Base-by-base conservation (phyloP, 2,888 invertebrate species). In the Agriopis marginaria region DNA sequence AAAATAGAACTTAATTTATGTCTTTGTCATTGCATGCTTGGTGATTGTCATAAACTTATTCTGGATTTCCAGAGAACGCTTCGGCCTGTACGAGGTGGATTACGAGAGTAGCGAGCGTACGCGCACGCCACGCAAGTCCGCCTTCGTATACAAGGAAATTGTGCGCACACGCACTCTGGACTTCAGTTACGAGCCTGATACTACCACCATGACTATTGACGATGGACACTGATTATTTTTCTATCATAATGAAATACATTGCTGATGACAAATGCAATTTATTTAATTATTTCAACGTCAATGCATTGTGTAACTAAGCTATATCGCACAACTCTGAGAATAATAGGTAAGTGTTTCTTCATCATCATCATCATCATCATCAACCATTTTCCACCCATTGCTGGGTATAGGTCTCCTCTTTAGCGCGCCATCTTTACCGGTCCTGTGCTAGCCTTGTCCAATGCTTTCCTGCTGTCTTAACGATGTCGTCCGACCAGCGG, bases 81-180 rank as follows among this genome's bases (percentile, higher is more conserved):
- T 87, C 60, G 87, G 86, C 0, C 68, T 87, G 12, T 87, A 87
- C 72, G 82, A 87, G 68, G 83, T 87, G 62, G 82, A 87, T 70
- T 86, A 78, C 74, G 74, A 78, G n/a, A 77, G 72, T 8, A 70
- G 77, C 0, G 75, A 73, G n/a, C 85, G 83, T 55, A 79, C 82
- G 23, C 85, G 86, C 62, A 82, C 84, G 0, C 83, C 86, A 58
- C 86, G 87, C 66, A 83, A 82, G 53, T 86, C 86, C 2, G 85
- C 86, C 40, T 86, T 84, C 76, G 66, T 85, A 23, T 87, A 83
- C 74, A 85, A 86, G 71, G 77, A 87, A 63, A 75, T 86, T 0
- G 5, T 86, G 60, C 78, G 79, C 69, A 77, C 83, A 47, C 78
- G 80, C 59, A 23, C 60, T 0, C 71, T 87, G 3, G 81, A 85